Conservation (phyloP, 2,797 vertebrate genomes). For the Pangasius larnaudii region DNA sequence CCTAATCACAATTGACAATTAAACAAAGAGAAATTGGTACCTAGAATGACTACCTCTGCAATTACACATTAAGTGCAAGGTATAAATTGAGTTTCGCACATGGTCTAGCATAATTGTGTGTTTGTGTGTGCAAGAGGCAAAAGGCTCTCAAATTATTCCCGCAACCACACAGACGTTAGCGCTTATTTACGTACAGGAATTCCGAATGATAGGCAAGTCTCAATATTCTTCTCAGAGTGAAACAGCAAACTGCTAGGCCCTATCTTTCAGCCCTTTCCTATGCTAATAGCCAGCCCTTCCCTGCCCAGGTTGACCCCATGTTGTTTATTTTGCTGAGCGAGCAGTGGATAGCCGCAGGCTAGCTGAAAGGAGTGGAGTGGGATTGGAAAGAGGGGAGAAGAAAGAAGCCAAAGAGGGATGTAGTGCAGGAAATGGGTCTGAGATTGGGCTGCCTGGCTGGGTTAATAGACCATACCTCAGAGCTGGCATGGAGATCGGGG, state of each 20-base stretch:
- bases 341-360: slow-evolving; percentile 76
- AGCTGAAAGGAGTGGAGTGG: slow-evolving; percentile 34
- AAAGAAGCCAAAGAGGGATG: slow-evolving; percentile 30
- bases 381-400: slow-evolving; percentile 20
- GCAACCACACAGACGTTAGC: slow-evolving; percentile 51
- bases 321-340: slow-evolving; percentile 81
- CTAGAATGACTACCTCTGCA: slow-evolving; percentile 60
- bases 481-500: slow-evolving; percentile 68
- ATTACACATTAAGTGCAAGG: slow-evolving; percentile 63
- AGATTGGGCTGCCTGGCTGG: slow-evolving; percentile 68
- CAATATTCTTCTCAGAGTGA: slow-evolving; percentile 57
- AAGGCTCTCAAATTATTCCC: slow-evolving; percentile 58
- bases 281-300: slow-evolving; percentile 64
- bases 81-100: slow-evolving; percentile 60
- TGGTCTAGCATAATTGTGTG: slow-evolving; percentile 53
- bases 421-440: slow-evolving; percentile 23
- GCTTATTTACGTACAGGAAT: slow-evolving; percentile 75
- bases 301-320: slow-evolving; percentile 61
- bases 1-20: slow-evolving; percentile 66
- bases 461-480: slow-evolving; percentile 82
- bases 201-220: slow-evolving; percentile 57
- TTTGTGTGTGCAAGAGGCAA: slow-evolving; percentile 34
- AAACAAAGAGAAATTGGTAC: slow-evolving; percentile 63
- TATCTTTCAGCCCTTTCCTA: slow-evolving; percentile 65
- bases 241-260: slow-evolving; percentile 70